These are phyloP conservation scores for Lamprologus ornatipinnis DNA, from an alignment of 2,113 vertebrate species.

Conservation along the genomic window DNA sequence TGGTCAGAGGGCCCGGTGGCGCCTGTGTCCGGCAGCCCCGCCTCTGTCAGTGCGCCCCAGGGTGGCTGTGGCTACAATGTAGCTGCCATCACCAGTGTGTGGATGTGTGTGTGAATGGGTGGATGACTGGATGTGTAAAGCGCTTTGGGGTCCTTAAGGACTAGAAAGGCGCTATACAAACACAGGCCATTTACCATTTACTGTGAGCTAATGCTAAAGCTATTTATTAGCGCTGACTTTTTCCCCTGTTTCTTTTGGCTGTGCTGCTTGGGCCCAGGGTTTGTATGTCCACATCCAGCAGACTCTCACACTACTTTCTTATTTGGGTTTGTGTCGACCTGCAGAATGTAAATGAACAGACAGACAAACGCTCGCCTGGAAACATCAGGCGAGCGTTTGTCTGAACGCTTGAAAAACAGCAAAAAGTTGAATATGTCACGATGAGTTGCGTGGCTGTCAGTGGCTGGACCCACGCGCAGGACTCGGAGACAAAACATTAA, in stretches of 20 bases:
- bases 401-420: not conserved
- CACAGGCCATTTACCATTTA: fast-evolving
- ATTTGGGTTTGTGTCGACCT: not conserved
- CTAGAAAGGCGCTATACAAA: fast-evolving
- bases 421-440: not conserved
- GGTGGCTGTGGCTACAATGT: no score
- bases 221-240: not conserved
- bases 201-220: not conserved
- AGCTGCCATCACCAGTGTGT: no score
- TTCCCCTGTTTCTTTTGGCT: fast-evolving
- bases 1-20: no score
- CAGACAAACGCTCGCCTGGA: not conserved
- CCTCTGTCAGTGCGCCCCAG: no score
- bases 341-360: not conserved
- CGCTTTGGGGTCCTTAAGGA: no score
- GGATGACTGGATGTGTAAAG: fast-evolving
- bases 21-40: fast-evolving
- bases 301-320: not conserved
- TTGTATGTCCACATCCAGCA: not conserved
- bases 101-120: no score
- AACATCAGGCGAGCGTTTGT: not conserved
- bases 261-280: not conserved
- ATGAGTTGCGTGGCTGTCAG: no score
- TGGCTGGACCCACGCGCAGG: no score
- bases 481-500: no score